phyloP scores from a whole-genome alignment of 2,113 vertebrate genomes.

The Nettapus auritus region DNA sequence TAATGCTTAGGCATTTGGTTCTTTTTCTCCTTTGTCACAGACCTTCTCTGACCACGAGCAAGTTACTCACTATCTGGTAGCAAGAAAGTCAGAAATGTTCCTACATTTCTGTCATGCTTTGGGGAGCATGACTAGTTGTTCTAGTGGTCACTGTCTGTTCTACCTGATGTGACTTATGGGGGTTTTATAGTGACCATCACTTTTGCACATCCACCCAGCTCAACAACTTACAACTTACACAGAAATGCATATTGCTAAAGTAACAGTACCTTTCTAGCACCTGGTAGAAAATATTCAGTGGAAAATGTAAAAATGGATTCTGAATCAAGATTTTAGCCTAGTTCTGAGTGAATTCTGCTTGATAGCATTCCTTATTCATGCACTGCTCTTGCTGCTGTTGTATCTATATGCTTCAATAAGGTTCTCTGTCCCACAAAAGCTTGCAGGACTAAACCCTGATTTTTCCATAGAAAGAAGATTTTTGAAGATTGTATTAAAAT shows the following conservation, averaged over 20 bases:
- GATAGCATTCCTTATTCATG: neutral
- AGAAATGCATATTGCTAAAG: neutral
- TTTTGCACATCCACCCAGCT: neutral
- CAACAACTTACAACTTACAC: neutral
- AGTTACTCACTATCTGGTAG: neutral
- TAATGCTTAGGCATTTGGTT: neutral
- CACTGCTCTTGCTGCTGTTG: neutral
- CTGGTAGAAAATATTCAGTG: neutral
- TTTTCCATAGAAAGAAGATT: neutral
- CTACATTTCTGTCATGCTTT: neutral
- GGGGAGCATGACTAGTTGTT: neutral
- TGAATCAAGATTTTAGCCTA: neutral
- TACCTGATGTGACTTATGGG: fast-evolving
- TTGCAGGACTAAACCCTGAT: neutral
- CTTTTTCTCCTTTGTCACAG: neutral
- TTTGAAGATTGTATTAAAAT: neutral
- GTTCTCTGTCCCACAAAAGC: neutral
- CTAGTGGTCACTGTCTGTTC: neutral
- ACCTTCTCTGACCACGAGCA: fast-evolving
- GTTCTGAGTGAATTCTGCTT: neutral
- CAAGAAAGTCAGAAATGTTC: neutral
- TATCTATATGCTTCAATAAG: neutral
- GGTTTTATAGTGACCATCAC: neutral
- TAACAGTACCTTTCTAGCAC: neutral
- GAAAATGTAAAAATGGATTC: neutral